A percentile compares a stretch with the other conserved stretches of the same genome.
These are phyloP conservation scores for Belonocnema kinseyi DNA, from an alignment of 1,140 invertebrate genomes.

Conservation along the genomic window DNA sequence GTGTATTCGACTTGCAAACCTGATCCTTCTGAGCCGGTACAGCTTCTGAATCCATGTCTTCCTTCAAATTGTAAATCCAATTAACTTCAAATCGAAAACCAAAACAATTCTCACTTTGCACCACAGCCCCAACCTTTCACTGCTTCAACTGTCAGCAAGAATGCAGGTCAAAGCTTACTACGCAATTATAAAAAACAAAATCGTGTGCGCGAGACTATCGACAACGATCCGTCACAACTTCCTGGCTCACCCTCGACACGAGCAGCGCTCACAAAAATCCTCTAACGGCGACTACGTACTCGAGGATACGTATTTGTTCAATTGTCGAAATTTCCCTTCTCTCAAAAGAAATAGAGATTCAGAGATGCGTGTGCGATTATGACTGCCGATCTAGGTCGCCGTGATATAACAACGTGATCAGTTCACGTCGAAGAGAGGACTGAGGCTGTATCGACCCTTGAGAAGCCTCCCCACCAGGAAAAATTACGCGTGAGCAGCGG, in stretches of 20 bases:
- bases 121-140: not conserved
- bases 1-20: slow-evolving; percentile 54
- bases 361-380: slow-evolving; percentile 2
- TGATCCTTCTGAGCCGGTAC: slow-evolving; percentile 48
- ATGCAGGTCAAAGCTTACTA: not conserved
- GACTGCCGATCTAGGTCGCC: slow-evolving; percentile 37
- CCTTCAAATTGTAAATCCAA: slow-evolving; percentile 1
- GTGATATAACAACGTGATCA: slow-evolving; percentile 48
- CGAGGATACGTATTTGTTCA: not conserved
- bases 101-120: not conserved
- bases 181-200: slow-evolving; percentile 2
- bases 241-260: not conserved
- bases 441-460: slow-evolving; percentile 69
- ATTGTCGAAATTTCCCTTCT: slow-evolving; percentile 3
- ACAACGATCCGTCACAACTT: not conserved
- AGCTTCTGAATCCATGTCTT: slow-evolving; percentile 56
- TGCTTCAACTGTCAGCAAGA: not conserved
- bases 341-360: slow-evolving; percentile 28
- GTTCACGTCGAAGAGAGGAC: slow-evolving; percentile 62
- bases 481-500: slow-evolving; percentile 42
- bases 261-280: not conserved
- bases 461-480: slow-evolving; percentile 48
- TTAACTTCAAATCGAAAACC: not conserved
- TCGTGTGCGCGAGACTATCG: slow-evolving; percentile 17
- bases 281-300: too few species aligned